Percentiles rank a stretch among this genome's conserved stretches.
These are phyloP conservation scores for Coecobrya sp. DNA, from an alignment of 2,888 invertebrate species.

Conservation along the genomic window DNA sequence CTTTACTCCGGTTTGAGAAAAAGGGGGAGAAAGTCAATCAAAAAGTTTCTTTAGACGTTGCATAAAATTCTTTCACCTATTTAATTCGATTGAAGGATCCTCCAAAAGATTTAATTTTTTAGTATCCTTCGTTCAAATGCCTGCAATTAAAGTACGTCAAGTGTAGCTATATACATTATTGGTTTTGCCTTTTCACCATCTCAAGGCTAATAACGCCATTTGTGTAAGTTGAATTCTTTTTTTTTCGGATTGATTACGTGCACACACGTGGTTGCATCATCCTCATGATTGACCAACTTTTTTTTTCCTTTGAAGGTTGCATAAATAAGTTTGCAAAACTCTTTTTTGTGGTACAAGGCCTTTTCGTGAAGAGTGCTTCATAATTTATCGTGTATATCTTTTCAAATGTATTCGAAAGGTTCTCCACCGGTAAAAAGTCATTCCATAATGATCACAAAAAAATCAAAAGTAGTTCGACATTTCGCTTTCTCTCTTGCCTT, in stretches of 20 bases:
- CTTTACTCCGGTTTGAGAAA: conserved; percentile 30
- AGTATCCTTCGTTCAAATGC: not conserved
- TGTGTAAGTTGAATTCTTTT: not conserved
- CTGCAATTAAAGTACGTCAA: not conserved
- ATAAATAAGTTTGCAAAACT: not conserved
- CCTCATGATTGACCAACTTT: conserved; percentile 50
- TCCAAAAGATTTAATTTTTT: conserved; percentile 56
- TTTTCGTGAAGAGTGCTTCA: not conserved
- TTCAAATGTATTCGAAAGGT: not conserved
- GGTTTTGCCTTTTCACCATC: conserved; percentile 1
- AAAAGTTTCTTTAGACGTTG: conserved; percentile 46
- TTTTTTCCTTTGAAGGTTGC: not conserved
- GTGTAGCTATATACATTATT: not conserved
- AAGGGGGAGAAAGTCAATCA: conserved; percentile 18
- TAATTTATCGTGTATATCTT: not conserved
- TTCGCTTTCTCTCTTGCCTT: not conserved
- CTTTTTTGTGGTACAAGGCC: not conserved
- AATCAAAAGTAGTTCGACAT: not conserved
- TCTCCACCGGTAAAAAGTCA: not conserved
- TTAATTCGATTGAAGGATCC: conserved; percentile 67
- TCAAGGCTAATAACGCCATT: not conserved
- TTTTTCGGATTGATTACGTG: no score
- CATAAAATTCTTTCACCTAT: conserved; percentile 71
- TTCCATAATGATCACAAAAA: not conserved
- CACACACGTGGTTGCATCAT: not conserved